Evolutionary conservation across 2,797 vertebrate genomes (phyloP).

Genomic region (Lutjanus argentimaculatus): DNA sequence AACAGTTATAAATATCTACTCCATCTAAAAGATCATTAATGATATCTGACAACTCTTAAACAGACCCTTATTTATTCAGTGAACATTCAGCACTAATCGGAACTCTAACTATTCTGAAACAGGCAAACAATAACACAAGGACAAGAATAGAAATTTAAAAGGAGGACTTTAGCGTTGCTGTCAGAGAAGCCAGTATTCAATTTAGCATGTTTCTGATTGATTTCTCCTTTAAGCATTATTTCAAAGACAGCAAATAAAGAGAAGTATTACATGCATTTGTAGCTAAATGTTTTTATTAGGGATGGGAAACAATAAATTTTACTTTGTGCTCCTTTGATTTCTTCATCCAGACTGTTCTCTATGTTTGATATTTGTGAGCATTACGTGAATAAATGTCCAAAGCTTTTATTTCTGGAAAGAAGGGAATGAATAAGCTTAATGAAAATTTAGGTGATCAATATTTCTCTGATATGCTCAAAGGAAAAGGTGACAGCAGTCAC

Average conservation of each 20-base stretch:
- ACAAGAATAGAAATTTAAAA: too few species aligned
- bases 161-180: too few species aligned
- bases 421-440: background rate
- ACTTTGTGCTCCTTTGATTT: background rate
- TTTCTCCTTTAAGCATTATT: background rate
- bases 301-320: background rate
- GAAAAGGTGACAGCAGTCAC: constrained; percentile 12
- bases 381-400: constrained; percentile 15
- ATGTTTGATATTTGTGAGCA: constrained; percentile 9
- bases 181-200: too few species aligned
- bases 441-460: constrained; percentile 26
- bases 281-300: background rate
- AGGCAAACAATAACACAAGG: too few species aligned
- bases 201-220: too few species aligned
- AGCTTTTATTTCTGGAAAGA: constrained; percentile 20
- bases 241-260: background rate
- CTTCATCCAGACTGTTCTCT: constrained; percentile 6
- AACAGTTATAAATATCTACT: too few species aligned
- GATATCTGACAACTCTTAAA: too few species aligned
- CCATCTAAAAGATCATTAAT: too few species aligned
- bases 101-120: too few species aligned
- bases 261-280: background rate
- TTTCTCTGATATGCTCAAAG: constrained; percentile 22
- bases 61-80: too few species aligned
- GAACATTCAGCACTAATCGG: too few species aligned